Base-by-base conservation (phyloP, 1,140 invertebrate genomes). In the Drosophila neocordata region DNA sequence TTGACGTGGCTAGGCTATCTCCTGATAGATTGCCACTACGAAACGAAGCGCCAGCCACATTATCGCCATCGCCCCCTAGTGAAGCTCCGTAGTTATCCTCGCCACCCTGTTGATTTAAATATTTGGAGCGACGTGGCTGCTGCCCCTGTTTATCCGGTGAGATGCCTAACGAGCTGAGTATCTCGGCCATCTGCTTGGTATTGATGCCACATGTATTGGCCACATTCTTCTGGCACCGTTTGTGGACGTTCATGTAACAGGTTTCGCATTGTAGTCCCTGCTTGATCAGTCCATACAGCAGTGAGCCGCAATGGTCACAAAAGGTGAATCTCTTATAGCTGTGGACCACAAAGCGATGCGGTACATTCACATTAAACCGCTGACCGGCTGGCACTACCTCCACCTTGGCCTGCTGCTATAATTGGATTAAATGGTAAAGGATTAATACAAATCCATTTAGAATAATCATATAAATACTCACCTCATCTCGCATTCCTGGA, bases 191-290 rank as follows among this genome's bases (percentile, higher is more conserved):
- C 91, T 97, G 95, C 92, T 99, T 98, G 27, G 97, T 97, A 93
- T 99, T 97, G 88, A 99, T 98, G 77, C 99, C 98, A 93, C 99
- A 99, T 92, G 99, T 99, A 92, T 99, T 99, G 37, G 99, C 98
- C 38, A 99, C 98, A 93, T 99, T 99, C 93, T 98, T 98, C 92
- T 99, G 96, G 92, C 99, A 99, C 68, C 98, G 94, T 93, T 99
- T 99, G 93, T 99, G 99, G 64, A 99, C 98, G 93, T 99, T 99
- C 94, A 99, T 96, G 79, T 95, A 96, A 92, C 99, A 99, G 73
- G 95, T 97, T 95, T 98, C 96, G 93, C 99, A 99, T 92, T 99
- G 97, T 69, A 99, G 93, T 31, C 99, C 99, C 94, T 99, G 99
- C 92, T 95, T 97, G 84, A 98, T 96, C 71, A 99, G 94, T 13